Evolutionary conservation across 2,797 vertebrate species (phyloP), one percentile per base, ranked within the genome.

Genomic region (Danionella dracula): DNA sequence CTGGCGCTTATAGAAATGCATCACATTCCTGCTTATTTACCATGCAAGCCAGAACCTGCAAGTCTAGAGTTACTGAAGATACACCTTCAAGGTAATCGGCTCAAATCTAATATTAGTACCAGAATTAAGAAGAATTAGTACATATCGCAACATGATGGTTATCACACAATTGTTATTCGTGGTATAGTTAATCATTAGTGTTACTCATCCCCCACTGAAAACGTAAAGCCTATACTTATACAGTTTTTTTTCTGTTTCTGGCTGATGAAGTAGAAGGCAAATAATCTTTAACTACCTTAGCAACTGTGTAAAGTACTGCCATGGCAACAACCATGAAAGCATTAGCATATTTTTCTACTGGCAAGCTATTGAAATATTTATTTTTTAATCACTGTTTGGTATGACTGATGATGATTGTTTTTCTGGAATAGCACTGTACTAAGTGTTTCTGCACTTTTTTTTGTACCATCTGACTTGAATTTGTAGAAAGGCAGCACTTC

Each of bases 391-490:
- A 3, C n/a, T 54, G n/a, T n/a, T n/a, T n/a, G n/a, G n/a, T n/a
- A n/a, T n/a, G n/a, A n/a, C n/a, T n/a, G n/a, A n/a, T n/a, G n/a
- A n/a, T 9, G 4, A 10, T 12, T 23, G 13, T 57, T 32, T 65
- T 10, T 37, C 27, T 19, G 11, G 41, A 19, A 41, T 55, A 55
- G 37, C 62, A 66, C 9, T 20, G 2, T 4, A 37, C 6, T 32
- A 37, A 11, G 16, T 27, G 10, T 27, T 10, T 55, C 8, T 54
- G 31, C 32, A 35, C 13, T 55, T 55, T 46, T 45, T 46, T 31
- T 29, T 41, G 45, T 20, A 19, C 50, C 31, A 37, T 27, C 62
- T 66, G 62, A 11, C 10, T 66, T 29, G 20, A 23, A 55, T 46
- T 23, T 46, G 50, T 46, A 11, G 13, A 37, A 13, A 35, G 38